Evolutionary conservation across 92 coral and sea anemone species (phyloP), one percentile per base, ranked within the genome.

Genomic region (Heteractis magnifica): DNA sequence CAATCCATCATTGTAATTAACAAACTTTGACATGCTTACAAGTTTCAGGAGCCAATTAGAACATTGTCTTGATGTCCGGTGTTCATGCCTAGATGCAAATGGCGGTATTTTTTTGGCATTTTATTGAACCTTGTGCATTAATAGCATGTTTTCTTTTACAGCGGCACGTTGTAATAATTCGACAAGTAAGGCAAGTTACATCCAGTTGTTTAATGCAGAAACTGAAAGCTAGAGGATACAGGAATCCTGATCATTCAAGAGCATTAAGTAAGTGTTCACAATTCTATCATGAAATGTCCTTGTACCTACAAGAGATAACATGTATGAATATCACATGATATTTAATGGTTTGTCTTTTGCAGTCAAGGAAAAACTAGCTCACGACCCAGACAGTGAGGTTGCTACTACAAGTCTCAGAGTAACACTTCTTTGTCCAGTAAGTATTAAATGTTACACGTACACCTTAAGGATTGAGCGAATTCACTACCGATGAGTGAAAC

Each of bases 321-420:
- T 2, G 3, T 34, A 2, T 2, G 44, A 34, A 34, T 34, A 34
- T 34, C 44, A 34, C 23, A 62, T 18, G 6, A 62, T n/a, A 16
- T 18, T 9, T 20, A 52, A 18, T 50, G 5, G 7, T 6, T 34
- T 49, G 13, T n/a, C 7, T 16, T 50, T 81, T 85, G 19, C 75
- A 96, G 99, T 96, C 77, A 96, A 96, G 65, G 99, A 96, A 79
- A 96, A 96, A 75, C 88, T 96, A 14, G 93, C 98, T 18, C 99
- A 96, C 80, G 99, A 96, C 65, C 99, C 98, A 53, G 99, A 96
- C 72, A 96, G 99, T 87, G 99, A 96, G 86, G 98, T 96, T 11
- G 99, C 99, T 21, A 94, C 99, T n/a, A 96, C 99, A 81, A 96
- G 99, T 88, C 83, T 96, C 18, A 82, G 98, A 85, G 98, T 94